These are phyloP conservation scores for Boloria selene DNA, from an alignment of 2,888 invertebrate species.

Conservation along the genomic window DNA sequence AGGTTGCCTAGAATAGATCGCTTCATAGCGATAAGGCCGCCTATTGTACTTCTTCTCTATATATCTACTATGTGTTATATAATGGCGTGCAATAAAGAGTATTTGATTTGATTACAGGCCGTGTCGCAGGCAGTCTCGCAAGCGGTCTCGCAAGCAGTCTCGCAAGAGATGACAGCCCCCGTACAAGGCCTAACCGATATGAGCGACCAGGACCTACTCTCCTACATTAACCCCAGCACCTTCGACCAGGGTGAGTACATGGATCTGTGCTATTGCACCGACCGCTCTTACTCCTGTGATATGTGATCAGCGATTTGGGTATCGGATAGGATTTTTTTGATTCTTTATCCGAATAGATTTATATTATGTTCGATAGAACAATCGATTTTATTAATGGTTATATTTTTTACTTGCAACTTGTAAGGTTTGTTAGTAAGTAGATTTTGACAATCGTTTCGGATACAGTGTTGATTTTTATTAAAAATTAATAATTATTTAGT, in stretches of 20 bases:
- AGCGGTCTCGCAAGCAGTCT: constrained; percentile 75
- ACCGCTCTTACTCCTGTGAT: constrained; percentile 11
- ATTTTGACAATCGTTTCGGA: background rate
- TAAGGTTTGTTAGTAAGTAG: background rate
- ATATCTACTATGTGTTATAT: no score
- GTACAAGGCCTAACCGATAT: constrained; percentile 89
- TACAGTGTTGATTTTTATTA: background rate
- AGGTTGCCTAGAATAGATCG: no score
- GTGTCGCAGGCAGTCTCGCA: constrained; percentile 77
- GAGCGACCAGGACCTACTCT: constrained; percentile 93
- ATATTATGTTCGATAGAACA: no score
- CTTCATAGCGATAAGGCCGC: no score
- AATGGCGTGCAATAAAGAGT: no score
- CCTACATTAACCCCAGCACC: constrained; percentile 94
- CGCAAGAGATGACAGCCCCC: constrained; percentile 83
- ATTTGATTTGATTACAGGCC: no score
- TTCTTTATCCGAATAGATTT: no score
- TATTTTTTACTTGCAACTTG: background rate
- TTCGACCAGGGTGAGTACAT: constrained; percentile 89
- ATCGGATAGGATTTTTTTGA: no score
- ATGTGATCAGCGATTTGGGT: background rate
- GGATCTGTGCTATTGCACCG: constrained; percentile 53
- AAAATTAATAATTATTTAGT: constrained; percentile 13
- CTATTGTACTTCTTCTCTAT: no score
- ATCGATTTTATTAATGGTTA: background rate